phyloP scores from a whole-genome alignment of 2,797 vertebrate species.

The Cryptoblepharus egeriae region DNA sequence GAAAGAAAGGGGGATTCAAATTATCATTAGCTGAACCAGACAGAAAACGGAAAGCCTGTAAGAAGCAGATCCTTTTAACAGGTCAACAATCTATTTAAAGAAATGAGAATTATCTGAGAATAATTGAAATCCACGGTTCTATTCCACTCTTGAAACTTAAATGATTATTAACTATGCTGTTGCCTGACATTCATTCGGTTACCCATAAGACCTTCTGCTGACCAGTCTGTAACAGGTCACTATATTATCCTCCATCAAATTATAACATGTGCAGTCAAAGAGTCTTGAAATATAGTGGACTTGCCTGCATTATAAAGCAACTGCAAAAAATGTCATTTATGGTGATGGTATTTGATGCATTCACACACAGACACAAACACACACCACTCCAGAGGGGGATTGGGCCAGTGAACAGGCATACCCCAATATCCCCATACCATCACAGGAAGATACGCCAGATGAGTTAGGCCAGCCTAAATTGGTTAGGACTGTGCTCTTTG shows the following conservation, averaged over 20 bases:
- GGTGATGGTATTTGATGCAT: slow-evolving; percentile 30
- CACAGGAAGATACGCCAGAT: too few relatives aligned
- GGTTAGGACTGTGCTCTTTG: too few relatives aligned
- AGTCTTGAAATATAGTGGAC: slow-evolving; percentile 47
- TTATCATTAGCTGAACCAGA: slow-evolving; percentile 33
- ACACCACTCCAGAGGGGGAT: too few relatives aligned
- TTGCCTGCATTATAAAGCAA: slow-evolving; percentile 36
- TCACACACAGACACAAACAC: too few relatives aligned
- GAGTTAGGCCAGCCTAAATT: too few relatives aligned
- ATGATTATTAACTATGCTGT: slow-evolving; percentile 40
- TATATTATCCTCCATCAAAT: slow-evolving; percentile 57
- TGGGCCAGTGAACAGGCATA: too few relatives aligned
- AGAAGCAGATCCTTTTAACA: slow-evolving; percentile 31
- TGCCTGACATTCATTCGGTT: slow-evolving; percentile 35
- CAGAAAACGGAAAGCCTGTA: slow-evolving; percentile 36
- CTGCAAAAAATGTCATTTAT: not conserved
- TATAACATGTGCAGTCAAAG: slow-evolving; percentile 19
- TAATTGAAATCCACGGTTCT: slow-evolving; percentile 56
- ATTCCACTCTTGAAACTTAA: slow-evolving; percentile 29
- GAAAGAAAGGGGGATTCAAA: slow-evolving; percentile 7
- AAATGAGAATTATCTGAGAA: slow-evolving; percentile 54
- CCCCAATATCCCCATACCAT: too few relatives aligned
- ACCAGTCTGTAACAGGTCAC: slow-evolving; percentile 31
- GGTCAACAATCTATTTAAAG: slow-evolving; percentile 51
- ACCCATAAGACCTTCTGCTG: slow-evolving; percentile 39